Evolutionary conservation across 2,888 invertebrate genomes (phyloP), one percentile per base, ranked within the genome.

Genomic region (Sarcophaga caerulescens): DNA sequence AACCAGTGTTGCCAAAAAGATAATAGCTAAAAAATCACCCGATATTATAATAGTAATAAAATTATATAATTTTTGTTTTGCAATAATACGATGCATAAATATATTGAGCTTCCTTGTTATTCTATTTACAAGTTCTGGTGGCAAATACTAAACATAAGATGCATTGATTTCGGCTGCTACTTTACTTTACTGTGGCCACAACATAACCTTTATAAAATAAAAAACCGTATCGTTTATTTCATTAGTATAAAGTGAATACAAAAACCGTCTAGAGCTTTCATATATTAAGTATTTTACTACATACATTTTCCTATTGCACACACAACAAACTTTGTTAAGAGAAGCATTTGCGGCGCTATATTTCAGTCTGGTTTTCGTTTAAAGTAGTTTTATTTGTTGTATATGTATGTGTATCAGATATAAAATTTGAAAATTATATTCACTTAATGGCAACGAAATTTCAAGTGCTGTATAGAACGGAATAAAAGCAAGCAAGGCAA

Each of bases 371-470:
- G 35, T 35, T 35, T 2, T 35, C 35, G 10, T 35, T 35, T 35
- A 52, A 52, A 52, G 52, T 14, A 52, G 52, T 17, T 52, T 52
- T 52, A 52, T 52, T 52, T 52, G 52, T 52, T 52, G 52, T 35
- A 6, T 6, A 35, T 25, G 6, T 5, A 35, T 52, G 52, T 52
- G 52, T 17, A 14, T 5, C 52, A 14, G 14, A 14, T 52, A 52
- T 52, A 52, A 52, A 52, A 52, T 14, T 52, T 52, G 5, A 52
- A 52, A 52, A 14, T 52, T 52, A n/a, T 47, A 73, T 74, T 21
- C 68, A 44, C n/a, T 75, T 63, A 69, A 81, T 76, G 76, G 59
- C 19, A 81, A 70, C 63, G 35, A 76, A 35, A 76, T 71, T 71
- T 82, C 47, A 57, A 76, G 57, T 65, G 45, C 57, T 69, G 63